phyloP scores from a whole-genome alignment of 2,888 invertebrate genomes.

The Drosophila paranaensis region DNA sequence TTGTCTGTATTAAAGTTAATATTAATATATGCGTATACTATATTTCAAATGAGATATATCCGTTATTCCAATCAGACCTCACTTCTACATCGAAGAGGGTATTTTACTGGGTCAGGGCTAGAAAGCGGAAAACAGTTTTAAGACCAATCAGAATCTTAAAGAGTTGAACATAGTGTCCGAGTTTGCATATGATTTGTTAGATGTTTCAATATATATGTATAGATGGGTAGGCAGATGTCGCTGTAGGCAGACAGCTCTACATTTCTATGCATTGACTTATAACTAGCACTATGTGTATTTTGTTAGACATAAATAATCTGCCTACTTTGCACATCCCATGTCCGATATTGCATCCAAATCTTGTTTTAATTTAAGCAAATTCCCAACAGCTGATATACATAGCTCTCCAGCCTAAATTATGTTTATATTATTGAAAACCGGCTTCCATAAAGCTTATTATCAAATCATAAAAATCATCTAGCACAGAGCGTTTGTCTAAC shows the following conservation, averaged over 20 bases:
- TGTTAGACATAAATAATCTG: not conserved
- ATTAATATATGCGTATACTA: not conserved
- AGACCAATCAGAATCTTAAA: not conserved
- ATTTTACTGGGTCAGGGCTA: not conserved
- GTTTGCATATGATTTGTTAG: not conserved
- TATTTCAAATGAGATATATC: not conserved
- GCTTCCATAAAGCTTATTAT: not conserved
- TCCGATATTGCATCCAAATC: not conserved
- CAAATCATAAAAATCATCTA: slow-evolving; percentile 1
- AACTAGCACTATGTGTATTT: too few species aligned
- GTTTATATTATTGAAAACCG: slow-evolving; percentile 2
- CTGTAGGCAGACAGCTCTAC: too few species aligned
- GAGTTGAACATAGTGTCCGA: not conserved
- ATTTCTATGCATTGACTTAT: too few species aligned
- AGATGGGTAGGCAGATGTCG: too few species aligned
- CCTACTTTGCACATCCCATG: not conserved
- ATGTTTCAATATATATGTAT: not conserved
- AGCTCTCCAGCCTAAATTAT: not conserved
- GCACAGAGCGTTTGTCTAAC: slow-evolving; percentile 2
- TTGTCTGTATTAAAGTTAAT: too few species aligned
- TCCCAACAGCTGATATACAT: not conserved
- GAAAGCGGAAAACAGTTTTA: not conserved
- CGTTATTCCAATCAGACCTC: not conserved
- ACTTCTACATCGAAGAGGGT: not conserved
- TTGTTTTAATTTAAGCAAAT: not conserved